These are phyloP conservation scores for Halyomorpha halys DNA, from an alignment of 1,140 invertebrate species.

Conservation along the genomic window DNA sequence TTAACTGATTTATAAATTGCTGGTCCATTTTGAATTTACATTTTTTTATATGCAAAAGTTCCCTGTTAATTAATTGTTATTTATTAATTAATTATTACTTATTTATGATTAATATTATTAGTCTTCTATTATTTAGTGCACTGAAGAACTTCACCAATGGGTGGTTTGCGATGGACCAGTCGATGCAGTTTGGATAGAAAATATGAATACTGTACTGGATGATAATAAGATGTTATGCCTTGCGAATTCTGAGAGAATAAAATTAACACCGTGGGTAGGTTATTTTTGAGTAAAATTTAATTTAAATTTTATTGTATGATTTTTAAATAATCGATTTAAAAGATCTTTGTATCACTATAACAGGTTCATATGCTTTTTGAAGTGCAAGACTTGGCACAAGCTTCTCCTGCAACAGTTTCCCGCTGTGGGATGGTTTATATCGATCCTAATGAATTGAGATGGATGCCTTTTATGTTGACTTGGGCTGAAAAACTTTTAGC, in stretches of 20 bases:
- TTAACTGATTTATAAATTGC: too few species aligned
- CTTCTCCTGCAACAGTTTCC: constrained; percentile 81
- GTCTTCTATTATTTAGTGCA: constrained; percentile 24
- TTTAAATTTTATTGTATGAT: not conserved
- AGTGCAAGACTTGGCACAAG: constrained; percentile 74
- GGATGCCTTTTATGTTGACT: constrained; percentile 66
- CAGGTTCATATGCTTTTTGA: constrained; percentile 78
- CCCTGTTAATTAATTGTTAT: too few species aligned
- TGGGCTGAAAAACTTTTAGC: constrained; percentile 56
- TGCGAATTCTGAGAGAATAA: constrained; percentile 80
- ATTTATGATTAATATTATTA: not conserved
- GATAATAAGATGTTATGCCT: constrained; percentile 89
- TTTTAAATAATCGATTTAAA: too few species aligned
- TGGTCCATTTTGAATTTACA: too few species aligned
- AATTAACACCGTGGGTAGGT: constrained; percentile 54
- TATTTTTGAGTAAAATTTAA: not conserved
- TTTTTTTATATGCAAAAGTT: too few species aligned
- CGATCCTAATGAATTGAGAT: constrained; percentile 67
- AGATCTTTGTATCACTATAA: not conserved
- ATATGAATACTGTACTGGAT: constrained; percentile 86
- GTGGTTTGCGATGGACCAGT: constrained; percentile 83
- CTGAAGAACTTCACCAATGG: constrained; percentile 64
- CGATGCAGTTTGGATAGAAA: constrained; percentile 91
- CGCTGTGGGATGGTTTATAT: constrained; percentile 73
- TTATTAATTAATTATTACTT: too few species aligned